Evolutionary conservation across 2,113 vertebrate species (phyloP).

Genomic region (Cisticola juncidis): DNA sequence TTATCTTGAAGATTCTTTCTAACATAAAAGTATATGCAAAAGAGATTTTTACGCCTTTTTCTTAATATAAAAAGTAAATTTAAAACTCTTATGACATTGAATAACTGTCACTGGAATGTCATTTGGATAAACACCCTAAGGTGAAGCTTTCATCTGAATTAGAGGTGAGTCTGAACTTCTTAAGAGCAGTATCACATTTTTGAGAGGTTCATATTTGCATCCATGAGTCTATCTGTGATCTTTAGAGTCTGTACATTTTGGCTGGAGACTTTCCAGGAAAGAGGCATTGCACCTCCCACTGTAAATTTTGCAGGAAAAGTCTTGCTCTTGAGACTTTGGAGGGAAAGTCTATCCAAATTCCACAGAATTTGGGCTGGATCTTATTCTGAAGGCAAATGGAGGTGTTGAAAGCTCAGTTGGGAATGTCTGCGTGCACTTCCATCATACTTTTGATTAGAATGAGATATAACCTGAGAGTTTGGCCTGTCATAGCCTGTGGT

Average conservation of each 20-base stretch:
- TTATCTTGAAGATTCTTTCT: neutral
- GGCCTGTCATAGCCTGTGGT: conserved; percentile 55
- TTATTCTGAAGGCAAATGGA: conserved; percentile 1
- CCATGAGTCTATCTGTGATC: conserved; percentile 7
- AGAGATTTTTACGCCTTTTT: neutral
- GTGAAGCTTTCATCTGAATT: conserved; percentile 41
- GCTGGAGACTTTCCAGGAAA: conserved; percentile 30
- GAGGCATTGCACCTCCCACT: neutral
- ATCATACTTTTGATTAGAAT: conserved; percentile 33
- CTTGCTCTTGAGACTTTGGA: neutral
- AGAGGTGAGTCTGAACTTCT: conserved; percentile 16
- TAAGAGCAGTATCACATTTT: neutral
- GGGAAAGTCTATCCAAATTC: neutral
- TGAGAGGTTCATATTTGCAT: conserved; percentile 37
- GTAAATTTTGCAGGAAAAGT: conserved; percentile 11
- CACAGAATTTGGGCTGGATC: neutral
- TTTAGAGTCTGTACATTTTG: conserved; percentile 14
- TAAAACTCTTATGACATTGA: neutral
- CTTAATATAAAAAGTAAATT: conserved; percentile 20
- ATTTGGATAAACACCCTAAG: conserved; percentile 22
- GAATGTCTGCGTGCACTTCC: neutral
- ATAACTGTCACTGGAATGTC: conserved; percentile 45
- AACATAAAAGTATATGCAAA: conserved; percentile 21
- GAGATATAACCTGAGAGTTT: conserved; percentile 40
- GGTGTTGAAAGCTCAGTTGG: conserved; percentile 25